Evolutionary conservation across 2,888 invertebrate species (phyloP).

Genomic region (Phyllotreta striolata): DNA sequence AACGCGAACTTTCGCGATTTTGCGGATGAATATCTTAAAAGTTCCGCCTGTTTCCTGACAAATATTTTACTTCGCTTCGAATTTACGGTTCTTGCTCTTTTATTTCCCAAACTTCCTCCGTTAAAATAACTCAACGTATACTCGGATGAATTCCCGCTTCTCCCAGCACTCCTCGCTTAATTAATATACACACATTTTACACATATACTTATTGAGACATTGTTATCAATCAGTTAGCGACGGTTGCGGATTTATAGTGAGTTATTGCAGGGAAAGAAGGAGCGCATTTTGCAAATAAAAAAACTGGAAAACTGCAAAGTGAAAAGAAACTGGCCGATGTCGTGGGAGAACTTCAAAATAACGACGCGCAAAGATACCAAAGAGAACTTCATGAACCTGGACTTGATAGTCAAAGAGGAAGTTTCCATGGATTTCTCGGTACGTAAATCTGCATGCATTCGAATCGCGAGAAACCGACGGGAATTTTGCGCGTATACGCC

Average conservation of each 20-base stretch:
- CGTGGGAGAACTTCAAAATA: slow-evolving; percentile 18
- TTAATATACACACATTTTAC: too few species aligned
- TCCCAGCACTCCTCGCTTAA: too few species aligned
- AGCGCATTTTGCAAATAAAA: background rate
- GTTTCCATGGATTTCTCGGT: slow-evolving; percentile 45
- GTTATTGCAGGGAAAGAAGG: background rate
- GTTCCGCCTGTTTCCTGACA: too few species aligned
- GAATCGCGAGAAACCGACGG: background rate
- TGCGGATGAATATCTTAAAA: too few species aligned
- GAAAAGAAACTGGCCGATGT: slow-evolving; percentile 37
- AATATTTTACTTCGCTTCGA: too few species aligned
- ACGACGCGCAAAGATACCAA: slow-evolving; percentile 27
- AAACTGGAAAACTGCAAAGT: slow-evolving; percentile 48
- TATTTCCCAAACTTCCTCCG: too few species aligned
- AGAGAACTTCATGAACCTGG: slow-evolving; percentile 36
- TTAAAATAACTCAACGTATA: too few species aligned
- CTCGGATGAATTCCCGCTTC: too few species aligned
- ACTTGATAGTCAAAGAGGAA: slow-evolving; percentile 39
- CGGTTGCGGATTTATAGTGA: too few species aligned
- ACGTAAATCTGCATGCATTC: slow-evolving; percentile 29
- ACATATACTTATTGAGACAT: too few species aligned
- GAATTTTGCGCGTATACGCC: background rate
- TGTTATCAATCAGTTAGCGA: slow-evolving; percentile 3
- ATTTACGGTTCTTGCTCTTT: too few species aligned
- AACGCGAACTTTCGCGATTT: too few species aligned